Base-by-base conservation (phyloP, 2,888 invertebrate genomes). In the Drosophila imparisetae region DNA sequence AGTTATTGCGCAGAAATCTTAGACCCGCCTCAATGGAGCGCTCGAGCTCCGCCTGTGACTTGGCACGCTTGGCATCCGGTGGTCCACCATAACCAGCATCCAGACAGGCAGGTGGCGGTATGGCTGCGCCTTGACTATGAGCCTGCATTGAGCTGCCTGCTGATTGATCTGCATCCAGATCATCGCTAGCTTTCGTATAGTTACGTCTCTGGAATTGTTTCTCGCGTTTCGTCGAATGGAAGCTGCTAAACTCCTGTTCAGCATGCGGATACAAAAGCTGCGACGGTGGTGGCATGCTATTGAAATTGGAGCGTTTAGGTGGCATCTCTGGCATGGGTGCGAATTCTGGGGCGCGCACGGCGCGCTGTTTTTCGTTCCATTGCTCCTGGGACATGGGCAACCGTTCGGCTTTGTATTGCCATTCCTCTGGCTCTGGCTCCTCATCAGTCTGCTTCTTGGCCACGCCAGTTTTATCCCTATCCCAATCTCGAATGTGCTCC, bases 321-420 rank as follows among this genome's bases (percentile, higher is more conserved):
- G 70, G 49, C 30, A 60, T 55, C 21, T 91, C 89, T 0, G 76
- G 62, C 4, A 80, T 55, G 5, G 98, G 98, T 1, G 97, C 98
- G 93, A 98, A 98, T 92, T 98, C 97, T 0, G 94, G 90, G 30
- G 94, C 93, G 76, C 98, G 94, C 89, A 96, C 96, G 61, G 93
- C 93, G 76, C 98, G 94, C 91, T 96, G 95, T 86, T 96, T 95
- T 36, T 92, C 92, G 69, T 93, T 93, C 93, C 93, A 93, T 67
- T 93, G 85, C 58, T 91, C 92, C 66, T 93, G 93, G 2, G 93
- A 91, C 92, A 93, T 92, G 27, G 92, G 92, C 54, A 85, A 69
- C 4, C 91, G 82, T 67, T 93, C 92, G 1, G 92, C 82, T 58
- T 89, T 91, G 62, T 93, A 93, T 7, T 85, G 65, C 93, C 93